phyloP scores from a whole-genome alignment of 2,797 vertebrate genomes.

The Synanceia verrucosa region DNA sequence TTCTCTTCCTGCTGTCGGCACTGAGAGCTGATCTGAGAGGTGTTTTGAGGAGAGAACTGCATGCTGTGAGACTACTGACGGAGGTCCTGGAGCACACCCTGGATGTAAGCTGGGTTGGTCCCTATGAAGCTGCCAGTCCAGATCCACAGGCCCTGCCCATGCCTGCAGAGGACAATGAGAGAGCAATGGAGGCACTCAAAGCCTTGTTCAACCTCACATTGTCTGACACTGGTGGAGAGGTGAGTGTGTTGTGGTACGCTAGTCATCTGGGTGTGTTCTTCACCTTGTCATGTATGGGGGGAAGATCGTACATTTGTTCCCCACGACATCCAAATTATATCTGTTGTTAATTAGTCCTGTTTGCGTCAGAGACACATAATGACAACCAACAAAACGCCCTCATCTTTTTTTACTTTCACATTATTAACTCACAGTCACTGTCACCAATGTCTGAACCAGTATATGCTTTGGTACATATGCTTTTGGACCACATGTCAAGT shows the following conservation, averaged over 20 bases:
- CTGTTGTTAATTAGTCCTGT: not conserved
- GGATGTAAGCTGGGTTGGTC: constrained; percentile 90
- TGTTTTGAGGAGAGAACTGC: constrained; percentile 85
- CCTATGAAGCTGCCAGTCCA: constrained; percentile 86
- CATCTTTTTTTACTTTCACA: not conserved
- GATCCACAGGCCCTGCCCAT: constrained; percentile 83
- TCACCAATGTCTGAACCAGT: not conserved
- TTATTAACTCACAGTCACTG: not conserved
- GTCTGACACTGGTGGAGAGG: constrained; percentile 87
- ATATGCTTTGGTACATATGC: not conserved
- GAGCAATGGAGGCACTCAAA: constrained; percentile 94
- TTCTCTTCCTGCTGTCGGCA: constrained; percentile 96
- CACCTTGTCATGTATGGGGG: not conserved
- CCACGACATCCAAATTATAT: not conserved
- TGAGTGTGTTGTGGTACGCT: constrained; percentile 69
- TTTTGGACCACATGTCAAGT: not conserved
- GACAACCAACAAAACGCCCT: too few relatives aligned
- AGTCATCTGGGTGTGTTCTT: not conserved
- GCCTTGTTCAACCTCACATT: constrained; percentile 97
- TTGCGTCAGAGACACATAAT: not conserved
- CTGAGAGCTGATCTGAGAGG: constrained; percentile 89
- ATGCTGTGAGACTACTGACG: constrained; percentile 88
- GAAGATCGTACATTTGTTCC: not conserved
- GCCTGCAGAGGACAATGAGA: constrained; percentile 89
- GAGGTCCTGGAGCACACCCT: constrained; percentile 92